Base-by-base conservation (phyloP, 1,140 invertebrate species). In the Drosophila pectinifera region DNA sequence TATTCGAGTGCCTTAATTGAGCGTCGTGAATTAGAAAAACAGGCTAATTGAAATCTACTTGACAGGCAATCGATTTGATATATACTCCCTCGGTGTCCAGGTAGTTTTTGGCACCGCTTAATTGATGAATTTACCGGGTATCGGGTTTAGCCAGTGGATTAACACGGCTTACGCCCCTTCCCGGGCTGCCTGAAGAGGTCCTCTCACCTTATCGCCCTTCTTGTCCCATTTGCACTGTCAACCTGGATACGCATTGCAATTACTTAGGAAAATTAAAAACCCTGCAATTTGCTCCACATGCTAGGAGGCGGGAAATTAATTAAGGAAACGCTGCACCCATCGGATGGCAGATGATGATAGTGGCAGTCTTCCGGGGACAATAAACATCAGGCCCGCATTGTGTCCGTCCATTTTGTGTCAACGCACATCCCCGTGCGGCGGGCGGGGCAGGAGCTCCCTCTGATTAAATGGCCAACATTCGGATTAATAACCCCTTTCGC, bases 201-300 rank as follows among this genome's bases (percentile, higher is more conserved):
- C 4, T 26, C 28, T 10, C 28, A 31, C 28, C 28, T 56, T 64
- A 64, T 75, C 58, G 43, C 51, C 20, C 22, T 74, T 55, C 28
- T 20, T 51, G 72, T 22, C 39, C 72, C 39, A 70, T 59, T 57
- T 36, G 31, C 41, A 31, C 39, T 55, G 67, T 54, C 63, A 68
- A 61, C 55, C 73, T 74, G 49, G 39, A 53, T 56, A 68, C 63
- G 61, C 38, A 79, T 38, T 82, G 20, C 69, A 64, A 89, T 88
- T 88, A 89, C 83, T 88, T 88, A 88, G 75, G 34, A 80, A 69
- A 79, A 82, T 86, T 79, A 73, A 79, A 80, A 68, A 51, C 55
- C 46, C 61, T 67, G 18, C 64, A 65, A 48, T 65, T 67, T 51
- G 3, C 54, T 38, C 49, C 61, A 51, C 48, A 36, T 22, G 43